These are phyloP conservation scores for Corapipo altera DNA, from an alignment of 2,113 vertebrate species.

Conservation along the genomic window DNA sequence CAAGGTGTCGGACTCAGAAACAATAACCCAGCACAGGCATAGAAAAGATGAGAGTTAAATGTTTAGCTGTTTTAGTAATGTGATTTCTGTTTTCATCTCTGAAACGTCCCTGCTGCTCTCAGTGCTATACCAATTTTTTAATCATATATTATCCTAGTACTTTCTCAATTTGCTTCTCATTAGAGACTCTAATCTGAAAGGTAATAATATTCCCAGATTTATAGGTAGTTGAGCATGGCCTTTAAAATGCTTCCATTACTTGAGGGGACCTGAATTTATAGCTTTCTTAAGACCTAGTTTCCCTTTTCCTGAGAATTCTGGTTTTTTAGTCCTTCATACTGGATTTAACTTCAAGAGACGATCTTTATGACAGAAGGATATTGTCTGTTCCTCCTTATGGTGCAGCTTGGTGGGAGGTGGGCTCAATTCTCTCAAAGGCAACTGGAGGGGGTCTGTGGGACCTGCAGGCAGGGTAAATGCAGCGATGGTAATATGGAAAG, in stretches of 20 bases:
- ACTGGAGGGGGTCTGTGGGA: background rate
- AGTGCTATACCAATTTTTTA: background rate
- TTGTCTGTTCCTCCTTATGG: background rate
- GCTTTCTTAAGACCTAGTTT: background rate
- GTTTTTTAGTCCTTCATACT: background rate
- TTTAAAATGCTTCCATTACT: slow-evolving; percentile 13
- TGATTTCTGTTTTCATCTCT: slow-evolving; percentile 1
- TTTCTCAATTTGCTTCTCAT: slow-evolving; percentile 1
- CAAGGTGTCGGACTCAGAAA: background rate
- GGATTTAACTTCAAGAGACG: background rate
- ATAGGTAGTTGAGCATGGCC: background rate
- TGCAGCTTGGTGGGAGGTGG: background rate
- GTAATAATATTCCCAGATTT: background rate
- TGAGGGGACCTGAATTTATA: background rate
- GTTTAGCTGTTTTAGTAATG: background rate
- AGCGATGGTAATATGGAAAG: background rate
- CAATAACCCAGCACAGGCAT: background rate
- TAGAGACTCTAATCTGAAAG: background rate
- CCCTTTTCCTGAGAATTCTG: background rate
- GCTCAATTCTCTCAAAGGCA: background rate
- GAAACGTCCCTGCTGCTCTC: background rate
- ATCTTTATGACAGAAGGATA: background rate
- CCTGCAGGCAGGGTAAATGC: background rate
- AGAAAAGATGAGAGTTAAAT: background rate
- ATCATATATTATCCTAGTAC: background rate